Percentiles rank a stretch among this genome's conserved stretches.
phyloP scores from a whole-genome alignment of 2,113 vertebrate genomes.

The Poeciliopsis occidentalis region DNA sequence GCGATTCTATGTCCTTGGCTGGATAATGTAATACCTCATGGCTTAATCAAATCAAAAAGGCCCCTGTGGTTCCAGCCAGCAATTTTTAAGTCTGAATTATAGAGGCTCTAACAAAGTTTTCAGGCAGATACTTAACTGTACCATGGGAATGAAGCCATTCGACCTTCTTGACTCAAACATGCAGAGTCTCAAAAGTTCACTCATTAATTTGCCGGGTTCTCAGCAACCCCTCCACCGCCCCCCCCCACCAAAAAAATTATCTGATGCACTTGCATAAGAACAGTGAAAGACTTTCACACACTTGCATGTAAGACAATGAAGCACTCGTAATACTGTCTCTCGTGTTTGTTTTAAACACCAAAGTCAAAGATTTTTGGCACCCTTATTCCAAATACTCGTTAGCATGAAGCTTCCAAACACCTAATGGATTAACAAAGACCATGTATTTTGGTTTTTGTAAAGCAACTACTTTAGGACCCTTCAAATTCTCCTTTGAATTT shows the following conservation, averaged over 20 bases:
- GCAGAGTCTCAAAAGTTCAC: conserved; percentile 1
- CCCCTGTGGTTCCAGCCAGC: conserved; percentile 21
- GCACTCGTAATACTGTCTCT: too few relatives aligned
- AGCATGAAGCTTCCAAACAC: too few relatives aligned
- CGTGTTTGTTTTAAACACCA: not conserved
- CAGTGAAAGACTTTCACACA: too few relatives aligned
- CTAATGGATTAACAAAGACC: too few relatives aligned
- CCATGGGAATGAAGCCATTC: not conserved
- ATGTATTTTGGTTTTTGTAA: too few relatives aligned
- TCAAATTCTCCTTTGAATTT: too few relatives aligned
- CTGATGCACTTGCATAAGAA: too few relatives aligned
- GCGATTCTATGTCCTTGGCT: conserved; percentile 57
- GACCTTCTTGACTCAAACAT: not conserved
- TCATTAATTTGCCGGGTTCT: not conserved
- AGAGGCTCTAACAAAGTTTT: conserved; percentile 9
- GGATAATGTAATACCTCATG: conserved; percentile 34
- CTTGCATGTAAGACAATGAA: too few relatives aligned
- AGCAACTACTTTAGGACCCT: too few relatives aligned
- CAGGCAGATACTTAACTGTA: not conserved
- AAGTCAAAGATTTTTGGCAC: not conserved
- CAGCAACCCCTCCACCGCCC: not conserved
- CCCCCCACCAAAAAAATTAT: too few relatives aligned
- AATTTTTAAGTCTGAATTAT: conserved; percentile 10
- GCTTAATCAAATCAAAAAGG: conserved; percentile 41
- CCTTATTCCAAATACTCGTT: too few relatives aligned